Evolutionary conservation across 2,113 vertebrate species (phyloP), one percentile per base, ranked within the genome.

Genomic region (Phalacrocorax pelagicus): DNA sequence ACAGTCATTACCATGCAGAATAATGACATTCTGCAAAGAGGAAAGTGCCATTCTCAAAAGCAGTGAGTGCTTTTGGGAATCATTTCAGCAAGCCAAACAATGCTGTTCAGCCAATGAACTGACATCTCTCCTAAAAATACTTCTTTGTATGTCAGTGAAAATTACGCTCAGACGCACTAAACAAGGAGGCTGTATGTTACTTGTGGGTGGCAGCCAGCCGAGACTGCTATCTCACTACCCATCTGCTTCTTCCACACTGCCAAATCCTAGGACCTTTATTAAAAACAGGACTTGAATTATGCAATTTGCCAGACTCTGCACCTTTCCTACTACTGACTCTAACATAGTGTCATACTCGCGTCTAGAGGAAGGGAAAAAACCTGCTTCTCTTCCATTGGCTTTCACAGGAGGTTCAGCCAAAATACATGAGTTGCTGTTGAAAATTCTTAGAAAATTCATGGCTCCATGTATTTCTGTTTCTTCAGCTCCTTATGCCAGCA

Each of bases 111-210:
- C 92, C 94, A 92, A 14, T 10, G 74, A 95, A 51, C 88, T 88
- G 88, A 67, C 94, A 86, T 49, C 82, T 38, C 72, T 96, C 84
- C 94, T 59, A 71, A 83, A 96, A 94, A 93, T 36, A 59, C 88
- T n/a, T 42, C 88, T 90, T 52, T 83, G 88, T 88, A 11, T 81
- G 88, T 36, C 90, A 63, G 59, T 61, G 82, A 52, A 90, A 88
- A 85, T 5, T 40, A 55, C 1, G 5, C 82, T 75, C 82, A 95
- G 95, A 52, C 88, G 74, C 82, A 30, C 74, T 89, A 81, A 51
- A 94, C 88, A 81, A 86, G 96, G 82, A 90, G 90, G 75, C 86
- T 94, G 86, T 29, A 81, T 93, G 90, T 61, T 81, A 83, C 67
- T 74, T 78, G 82, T 49, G 81, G 93, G 82, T 73, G 75, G 90